phyloP scores from a whole-genome alignment of 2,888 invertebrate genomes.

The Lysandra coridon region DNA sequence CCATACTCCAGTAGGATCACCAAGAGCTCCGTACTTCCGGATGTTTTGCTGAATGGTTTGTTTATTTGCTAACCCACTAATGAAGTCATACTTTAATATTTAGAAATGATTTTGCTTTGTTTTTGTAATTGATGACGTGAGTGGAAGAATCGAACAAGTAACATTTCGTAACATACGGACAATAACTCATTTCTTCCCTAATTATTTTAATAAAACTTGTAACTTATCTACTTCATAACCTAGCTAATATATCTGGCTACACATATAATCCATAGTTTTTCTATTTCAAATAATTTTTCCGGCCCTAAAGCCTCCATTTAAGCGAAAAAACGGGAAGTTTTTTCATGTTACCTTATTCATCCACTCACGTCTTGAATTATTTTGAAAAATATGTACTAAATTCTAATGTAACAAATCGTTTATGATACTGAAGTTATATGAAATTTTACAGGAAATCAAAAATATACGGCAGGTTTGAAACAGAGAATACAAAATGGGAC shows the following conservation, averaged over 20 bases:
- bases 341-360: no score
- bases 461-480: slow-evolving; percentile 79
- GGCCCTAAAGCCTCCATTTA: no score
- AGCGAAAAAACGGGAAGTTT: no score
- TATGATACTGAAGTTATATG: slow-evolving; percentile 10
- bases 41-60: slow-evolving; percentile 73
- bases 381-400: not conserved
- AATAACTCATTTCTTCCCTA: no score
- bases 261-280: no score
- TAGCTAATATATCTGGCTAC: no score
- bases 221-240: no score
- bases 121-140: not conserved
- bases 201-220: no score
- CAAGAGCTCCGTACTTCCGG: slow-evolving; percentile 55
- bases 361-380: not conserved
- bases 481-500: slow-evolving; percentile 82
- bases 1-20: slow-evolving; percentile 47
- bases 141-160: no score
- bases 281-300: no score
- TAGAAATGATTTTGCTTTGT: slow-evolving; percentile 22
- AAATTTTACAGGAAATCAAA: slow-evolving; percentile 72
- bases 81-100: slow-evolving; percentile 18
- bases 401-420: not conserved
- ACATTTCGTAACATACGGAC: no score
- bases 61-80: slow-evolving; percentile 68